Conservation (phyloP, 1,140 invertebrate genomes). For the Eriocheir sinensis region DNA sequence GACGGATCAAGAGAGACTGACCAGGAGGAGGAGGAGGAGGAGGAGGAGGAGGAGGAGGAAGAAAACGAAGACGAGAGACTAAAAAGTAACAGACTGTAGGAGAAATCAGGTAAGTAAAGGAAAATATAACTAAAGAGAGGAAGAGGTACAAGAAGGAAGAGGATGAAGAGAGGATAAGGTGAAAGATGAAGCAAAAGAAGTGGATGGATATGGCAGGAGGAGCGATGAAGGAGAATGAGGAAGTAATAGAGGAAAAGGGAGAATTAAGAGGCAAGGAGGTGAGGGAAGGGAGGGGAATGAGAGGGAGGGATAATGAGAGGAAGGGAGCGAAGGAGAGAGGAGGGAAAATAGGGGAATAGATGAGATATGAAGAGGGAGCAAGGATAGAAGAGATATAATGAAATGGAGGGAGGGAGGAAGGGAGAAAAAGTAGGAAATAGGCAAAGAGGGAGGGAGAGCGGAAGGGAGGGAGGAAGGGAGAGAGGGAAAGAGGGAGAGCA, state of each 20-base stretch:
- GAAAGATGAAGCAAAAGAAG: not conserved
- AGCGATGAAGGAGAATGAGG: not conserved
- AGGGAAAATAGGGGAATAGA: not conserved
- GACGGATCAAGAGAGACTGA: constrained; percentile 52
- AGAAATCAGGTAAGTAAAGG: too few relatives aligned
- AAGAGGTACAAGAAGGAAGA: too few relatives aligned
- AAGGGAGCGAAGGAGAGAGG: not conserved
- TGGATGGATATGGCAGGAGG: not conserved
- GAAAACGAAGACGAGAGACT: too few relatives aligned
- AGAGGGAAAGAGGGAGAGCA: not conserved
- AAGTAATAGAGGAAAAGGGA: too few relatives aligned
- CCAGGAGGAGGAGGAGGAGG: not conserved
- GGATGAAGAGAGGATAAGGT: too few relatives aligned
- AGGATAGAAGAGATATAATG: not conserved
- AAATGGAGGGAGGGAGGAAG: not conserved
- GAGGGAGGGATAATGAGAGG: too few relatives aligned
- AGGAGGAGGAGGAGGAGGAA: too few relatives aligned
- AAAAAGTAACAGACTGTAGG: too few relatives aligned
- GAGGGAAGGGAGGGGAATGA: not conserved
- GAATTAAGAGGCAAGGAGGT: not conserved
- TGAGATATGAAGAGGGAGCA: not conserved
- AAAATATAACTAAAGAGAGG: too few relatives aligned
- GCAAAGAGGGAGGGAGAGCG: not conserved
- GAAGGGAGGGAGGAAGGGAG: not conserved
- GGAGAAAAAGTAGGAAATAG: not conserved